Conservation (phyloP, 2,888 invertebrate genomes). For the Drosophila mulleri region DNA sequence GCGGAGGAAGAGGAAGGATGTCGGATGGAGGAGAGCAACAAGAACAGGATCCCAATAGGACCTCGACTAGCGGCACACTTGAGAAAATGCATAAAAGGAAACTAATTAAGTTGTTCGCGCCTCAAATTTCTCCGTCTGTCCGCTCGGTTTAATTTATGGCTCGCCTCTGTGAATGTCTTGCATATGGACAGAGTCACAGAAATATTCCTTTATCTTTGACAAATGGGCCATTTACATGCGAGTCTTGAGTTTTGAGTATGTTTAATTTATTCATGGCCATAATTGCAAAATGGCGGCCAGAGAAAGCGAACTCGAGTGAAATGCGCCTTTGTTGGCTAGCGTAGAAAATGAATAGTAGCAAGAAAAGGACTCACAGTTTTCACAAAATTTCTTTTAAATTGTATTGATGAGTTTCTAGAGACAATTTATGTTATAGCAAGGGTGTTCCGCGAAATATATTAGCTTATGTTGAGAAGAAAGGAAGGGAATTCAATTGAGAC, state of each 20-base stretch:
- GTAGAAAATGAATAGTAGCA: neutral
- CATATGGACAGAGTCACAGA: slow-evolving; percentile 60
- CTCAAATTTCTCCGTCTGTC: slow-evolving; percentile 67
- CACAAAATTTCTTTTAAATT: too few relatives aligned
- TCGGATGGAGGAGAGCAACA: neutral
- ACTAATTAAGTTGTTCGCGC: slow-evolving; percentile 84
- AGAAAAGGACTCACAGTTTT: neutral
- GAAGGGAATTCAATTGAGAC: too few relatives aligned
- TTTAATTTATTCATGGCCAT: slow-evolving; percentile 67
- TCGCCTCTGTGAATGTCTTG: slow-evolving; percentile 59
- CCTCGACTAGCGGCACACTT: slow-evolving; percentile 51
- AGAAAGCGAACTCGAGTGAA: neutral
- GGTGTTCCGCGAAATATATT: too few relatives aligned
- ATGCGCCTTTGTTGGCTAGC: neutral
- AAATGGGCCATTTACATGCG: slow-evolving; percentile 74
- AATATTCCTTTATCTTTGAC: slow-evolving; percentile 55
- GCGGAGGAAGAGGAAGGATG: slow-evolving; percentile 13
- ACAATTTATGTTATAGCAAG: too few relatives aligned
- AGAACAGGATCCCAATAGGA: slow-evolving; percentile 28
- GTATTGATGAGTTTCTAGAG: neutral
- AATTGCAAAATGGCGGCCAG: slow-evolving; percentile 18
- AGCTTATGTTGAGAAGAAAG: too few relatives aligned
- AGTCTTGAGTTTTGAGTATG: slow-evolving; percentile 19
- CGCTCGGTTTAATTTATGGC: slow-evolving; percentile 58
- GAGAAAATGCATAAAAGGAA: slow-evolving; percentile 72